phyloP scores from a whole-genome alignment of 2,113 vertebrate species.

The rat (Rattus norvegicus) region DNA sequence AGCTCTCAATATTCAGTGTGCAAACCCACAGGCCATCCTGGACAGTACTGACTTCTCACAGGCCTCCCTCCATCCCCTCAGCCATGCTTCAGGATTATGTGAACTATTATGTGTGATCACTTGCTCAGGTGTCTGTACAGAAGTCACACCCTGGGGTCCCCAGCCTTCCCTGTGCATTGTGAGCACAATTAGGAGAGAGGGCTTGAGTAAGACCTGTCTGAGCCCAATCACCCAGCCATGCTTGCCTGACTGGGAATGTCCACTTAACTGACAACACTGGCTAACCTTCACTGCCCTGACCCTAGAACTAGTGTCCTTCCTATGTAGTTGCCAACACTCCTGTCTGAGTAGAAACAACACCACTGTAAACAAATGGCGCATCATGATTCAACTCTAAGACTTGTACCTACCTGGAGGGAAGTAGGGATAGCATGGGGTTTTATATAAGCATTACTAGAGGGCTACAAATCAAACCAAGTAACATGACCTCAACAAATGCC shows the following conservation, averaged over 20 bases:
- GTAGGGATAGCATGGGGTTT: neutral
- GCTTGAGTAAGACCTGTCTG: neutral
- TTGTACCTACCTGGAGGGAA: neutral
- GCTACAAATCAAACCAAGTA: constrained; percentile 30
- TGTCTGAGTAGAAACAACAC: neutral
- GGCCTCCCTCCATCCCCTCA: neutral
- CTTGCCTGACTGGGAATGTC: neutral
- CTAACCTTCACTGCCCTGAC: neutral
- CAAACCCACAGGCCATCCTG: neutral
- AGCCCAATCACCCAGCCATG: neutral
- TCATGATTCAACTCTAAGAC: neutral
- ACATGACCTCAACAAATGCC: neutral
- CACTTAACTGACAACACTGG: neutral
- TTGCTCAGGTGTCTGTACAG: neutral
- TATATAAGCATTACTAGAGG: neutral
- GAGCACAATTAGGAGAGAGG: neutral
- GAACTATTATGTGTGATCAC: neutral
- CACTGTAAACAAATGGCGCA: neutral
- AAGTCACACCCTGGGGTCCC: neutral
- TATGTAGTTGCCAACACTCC: neutral
- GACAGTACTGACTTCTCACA: neutral
- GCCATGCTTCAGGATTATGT: neutral
- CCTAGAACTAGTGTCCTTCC: neutral
- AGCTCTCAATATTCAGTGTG: neutral
- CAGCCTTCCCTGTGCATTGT: neutral